These are phyloP conservation scores for Carassius carassius DNA, from an alignment of 2,113 vertebrate genomes.

Conservation along the genomic window DNA sequence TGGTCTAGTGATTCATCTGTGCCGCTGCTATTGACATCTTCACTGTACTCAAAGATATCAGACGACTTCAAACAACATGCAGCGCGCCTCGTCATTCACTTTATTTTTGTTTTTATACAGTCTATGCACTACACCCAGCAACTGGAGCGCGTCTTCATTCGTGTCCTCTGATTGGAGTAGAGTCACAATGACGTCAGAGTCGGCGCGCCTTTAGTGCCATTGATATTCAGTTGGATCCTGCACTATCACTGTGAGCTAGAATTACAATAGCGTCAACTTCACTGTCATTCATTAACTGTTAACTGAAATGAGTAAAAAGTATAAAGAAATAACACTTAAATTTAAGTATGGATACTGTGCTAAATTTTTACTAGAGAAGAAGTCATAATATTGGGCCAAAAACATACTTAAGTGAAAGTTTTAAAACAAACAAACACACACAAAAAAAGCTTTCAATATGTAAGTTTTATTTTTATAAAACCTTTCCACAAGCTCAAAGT, in stretches of 20 bases:
- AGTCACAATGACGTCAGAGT: background rate
- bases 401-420: background rate
- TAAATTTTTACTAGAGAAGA: background rate
- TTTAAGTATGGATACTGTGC: background rate
- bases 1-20: background rate
- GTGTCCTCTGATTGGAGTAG: conserved; percentile 31
- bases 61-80: conserved; percentile 32
- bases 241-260: background rate
- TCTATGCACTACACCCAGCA: conserved; percentile 38
- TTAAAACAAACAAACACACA: too few species aligned
- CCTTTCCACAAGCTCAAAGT: too few species aligned
- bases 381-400: background rate
- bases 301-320: background rate
- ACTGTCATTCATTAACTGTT: background rate
- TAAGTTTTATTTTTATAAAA: too few species aligned
- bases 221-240: background rate
- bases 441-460: too few species aligned
- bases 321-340: background rate
- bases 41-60: background rate
- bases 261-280: background rate
- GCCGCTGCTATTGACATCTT: background rate
- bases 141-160: conserved; percentile 25
- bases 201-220: background rate
- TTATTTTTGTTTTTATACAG: background rate
- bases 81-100: background rate